phyloP scores from a whole-genome alignment of 2,797 vertebrate genomes.

The Rhinatrema bivittatum region DNA sequence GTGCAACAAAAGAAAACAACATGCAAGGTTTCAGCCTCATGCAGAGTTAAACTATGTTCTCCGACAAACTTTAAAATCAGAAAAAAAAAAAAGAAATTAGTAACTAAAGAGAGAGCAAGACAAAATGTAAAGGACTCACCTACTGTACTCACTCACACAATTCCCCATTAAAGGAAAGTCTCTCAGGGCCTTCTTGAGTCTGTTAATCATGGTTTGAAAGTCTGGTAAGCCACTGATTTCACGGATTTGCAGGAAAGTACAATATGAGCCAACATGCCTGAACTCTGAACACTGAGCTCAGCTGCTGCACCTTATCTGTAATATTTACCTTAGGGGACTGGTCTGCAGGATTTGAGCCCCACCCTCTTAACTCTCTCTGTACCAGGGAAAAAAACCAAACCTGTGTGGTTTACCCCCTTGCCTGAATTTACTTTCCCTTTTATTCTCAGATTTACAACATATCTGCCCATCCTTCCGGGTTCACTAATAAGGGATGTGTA shows the following conservation, averaged over 20 bases:
- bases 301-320: slow-evolving; percentile 60
- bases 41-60: too few relatives aligned
- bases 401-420: too few relatives aligned
- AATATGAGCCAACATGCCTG: slow-evolving; percentile 34
- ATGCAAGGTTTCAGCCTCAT: too few relatives aligned
- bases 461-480: too few relatives aligned
- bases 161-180: slow-evolving; percentile 75
- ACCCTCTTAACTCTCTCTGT: slow-evolving; percentile 44
- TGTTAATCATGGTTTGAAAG: slow-evolving; percentile 55
- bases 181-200: slow-evolving; percentile 51
- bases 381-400: neutral
- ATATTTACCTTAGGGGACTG: slow-evolving; percentile 61
- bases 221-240: slow-evolving; percentile 44
- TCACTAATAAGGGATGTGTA: too few relatives aligned
- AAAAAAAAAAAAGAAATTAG: slow-evolving; percentile 35
- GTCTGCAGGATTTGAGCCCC: slow-evolving; percentile 37
- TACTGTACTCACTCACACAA: slow-evolving; percentile 83
- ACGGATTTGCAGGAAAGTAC: slow-evolving; percentile 40
- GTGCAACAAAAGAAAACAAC: too few relatives aligned
- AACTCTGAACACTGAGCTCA: slow-evolving; percentile 45
- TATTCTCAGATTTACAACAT: too few relatives aligned
- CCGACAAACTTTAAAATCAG: too few relatives aligned
- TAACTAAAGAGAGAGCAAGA: slow-evolving; percentile 26
- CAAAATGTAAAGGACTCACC: slow-evolving; percentile 69
- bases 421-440: too few relatives aligned